These are phyloP conservation scores for Metridium senile DNA, from an alignment of 92 coral and sea anemone genomes.

Conservation along the genomic window DNA sequence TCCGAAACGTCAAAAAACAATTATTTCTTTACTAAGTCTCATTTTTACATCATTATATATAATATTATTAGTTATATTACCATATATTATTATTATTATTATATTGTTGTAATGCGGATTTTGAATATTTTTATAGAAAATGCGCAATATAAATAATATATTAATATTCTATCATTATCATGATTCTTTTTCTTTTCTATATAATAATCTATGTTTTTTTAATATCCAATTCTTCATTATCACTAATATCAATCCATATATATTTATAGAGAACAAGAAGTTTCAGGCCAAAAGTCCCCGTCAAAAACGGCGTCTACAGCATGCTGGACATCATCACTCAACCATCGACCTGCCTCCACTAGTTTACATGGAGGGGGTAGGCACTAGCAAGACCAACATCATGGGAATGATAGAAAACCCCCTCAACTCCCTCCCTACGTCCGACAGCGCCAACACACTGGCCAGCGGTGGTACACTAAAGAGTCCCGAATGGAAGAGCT, in stretches of 20 bases:
- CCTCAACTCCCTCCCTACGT: conserved; percentile 14
- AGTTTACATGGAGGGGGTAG: conserved; percentile 23
- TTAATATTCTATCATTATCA: too few species aligned
- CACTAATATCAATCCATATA: too few species aligned
- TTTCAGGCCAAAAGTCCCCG: conserved; percentile 25
- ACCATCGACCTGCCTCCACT: conserved; percentile 50
- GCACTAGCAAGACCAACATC: conserved; percentile 17
- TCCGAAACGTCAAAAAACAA: too few species aligned
- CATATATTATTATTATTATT: too few species aligned
- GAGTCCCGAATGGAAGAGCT: conserved; percentile 28
- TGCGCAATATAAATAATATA: neutral
- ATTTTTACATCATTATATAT: too few species aligned
- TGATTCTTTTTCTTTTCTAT: neutral
- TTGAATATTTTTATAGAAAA: too few species aligned
- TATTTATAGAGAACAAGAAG: conserved; percentile 37
- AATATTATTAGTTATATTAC: too few species aligned
- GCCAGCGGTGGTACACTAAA: conserved; percentile 4
- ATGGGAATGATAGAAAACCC: conserved; percentile 54
- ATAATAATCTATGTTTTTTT: neutral
- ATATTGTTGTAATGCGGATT: too few species aligned
- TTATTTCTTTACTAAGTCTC: too few species aligned
- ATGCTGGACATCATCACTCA: conserved; percentile 36
- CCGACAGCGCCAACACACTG: conserved; percentile 1
- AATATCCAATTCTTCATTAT: too few species aligned
- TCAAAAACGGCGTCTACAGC: conserved; percentile 21